Conservation (phyloP, 2,113 vertebrate genomes). For the Camarhynchus parvulus region DNA sequence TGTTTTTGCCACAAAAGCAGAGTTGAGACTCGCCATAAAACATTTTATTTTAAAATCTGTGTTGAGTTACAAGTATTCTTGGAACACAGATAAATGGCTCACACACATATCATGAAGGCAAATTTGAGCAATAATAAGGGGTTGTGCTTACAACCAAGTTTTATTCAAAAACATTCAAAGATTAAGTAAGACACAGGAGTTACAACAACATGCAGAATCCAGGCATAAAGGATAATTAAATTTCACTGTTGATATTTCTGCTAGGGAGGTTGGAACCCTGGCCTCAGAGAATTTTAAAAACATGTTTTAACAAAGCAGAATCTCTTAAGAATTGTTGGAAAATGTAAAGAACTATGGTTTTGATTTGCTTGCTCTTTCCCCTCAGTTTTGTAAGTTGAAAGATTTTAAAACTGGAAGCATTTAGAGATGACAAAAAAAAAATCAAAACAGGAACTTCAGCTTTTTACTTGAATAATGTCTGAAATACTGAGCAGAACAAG, state of each 20-base stretch:
- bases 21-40: neutral
- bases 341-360: neutral
- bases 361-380: neutral
- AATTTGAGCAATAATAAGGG: neutral
- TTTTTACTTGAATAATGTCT: constrained; percentile 18
- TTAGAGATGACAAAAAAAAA: neutral
- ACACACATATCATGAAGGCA: neutral
- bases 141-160: neutral
- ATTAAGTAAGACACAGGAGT: neutral
- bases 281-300: neutral
- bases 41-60: neutral
- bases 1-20: neutral
- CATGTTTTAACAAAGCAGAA: constrained; percentile 25
- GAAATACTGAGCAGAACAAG: neutral
- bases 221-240: constrained; percentile 9
- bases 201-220: neutral
- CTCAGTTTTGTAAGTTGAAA: neutral
- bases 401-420: neutral
- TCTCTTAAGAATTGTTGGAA: neutral
- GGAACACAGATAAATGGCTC: neutral
- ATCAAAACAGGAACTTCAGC: neutral
- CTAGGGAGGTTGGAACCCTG: neutral
- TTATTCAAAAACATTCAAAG: neutral
- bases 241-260: constrained; percentile 13
- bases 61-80: constrained; percentile 5